Evolutionary conservation across 2,113 vertebrate species (phyloP).

Genomic region (Sinocyclocheilus rhinocerous): DNA sequence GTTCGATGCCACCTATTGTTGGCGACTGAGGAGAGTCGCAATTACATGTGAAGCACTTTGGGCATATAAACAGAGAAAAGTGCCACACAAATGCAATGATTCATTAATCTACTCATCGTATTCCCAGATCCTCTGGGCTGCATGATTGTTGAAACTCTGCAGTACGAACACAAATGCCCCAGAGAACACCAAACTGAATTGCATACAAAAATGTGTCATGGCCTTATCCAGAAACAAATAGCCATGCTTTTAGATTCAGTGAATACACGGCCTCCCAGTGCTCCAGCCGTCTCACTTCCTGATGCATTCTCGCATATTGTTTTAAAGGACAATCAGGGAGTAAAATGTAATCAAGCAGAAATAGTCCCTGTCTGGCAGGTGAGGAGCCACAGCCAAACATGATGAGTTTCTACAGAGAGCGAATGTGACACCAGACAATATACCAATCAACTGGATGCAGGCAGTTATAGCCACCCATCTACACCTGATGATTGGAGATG

Average conservation of each 20-base stretch:
- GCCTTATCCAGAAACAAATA: constrained; percentile 17
- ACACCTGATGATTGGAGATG: background rate
- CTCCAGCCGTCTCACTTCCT: constrained; percentile 5
- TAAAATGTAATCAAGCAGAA: constrained; percentile 48
- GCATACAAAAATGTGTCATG: constrained; percentile 20
- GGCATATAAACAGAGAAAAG: constrained; percentile 19
- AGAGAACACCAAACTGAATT: constrained; percentile 18
- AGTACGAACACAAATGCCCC: background rate
- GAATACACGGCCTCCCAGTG: background rate
- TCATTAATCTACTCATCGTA: constrained; percentile 28
- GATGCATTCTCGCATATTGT: constrained; percentile 3
- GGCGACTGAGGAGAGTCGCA: constrained; percentile 3
- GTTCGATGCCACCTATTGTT: constrained; percentile 2
- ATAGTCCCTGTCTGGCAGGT: constrained; percentile 34
- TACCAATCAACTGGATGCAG: constrained; percentile 23
- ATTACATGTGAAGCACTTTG: constrained; percentile 10
- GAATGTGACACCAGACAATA: constrained; percentile 45
- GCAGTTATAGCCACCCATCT: constrained; percentile 10
- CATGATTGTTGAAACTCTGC: constrained; percentile 17
- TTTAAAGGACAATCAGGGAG: constrained; percentile 53
- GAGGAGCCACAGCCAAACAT: constrained; percentile 22
- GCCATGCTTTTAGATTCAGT: background rate
- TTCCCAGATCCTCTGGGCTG: constrained; percentile 3
- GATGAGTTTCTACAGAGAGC: constrained; percentile 42
- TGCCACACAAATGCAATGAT: constrained; percentile 11